Evolutionary conservation across 2,888 invertebrate species (phyloP), one percentile per base, ranked within the genome.

Genomic region (Chirona hameri): DNA sequence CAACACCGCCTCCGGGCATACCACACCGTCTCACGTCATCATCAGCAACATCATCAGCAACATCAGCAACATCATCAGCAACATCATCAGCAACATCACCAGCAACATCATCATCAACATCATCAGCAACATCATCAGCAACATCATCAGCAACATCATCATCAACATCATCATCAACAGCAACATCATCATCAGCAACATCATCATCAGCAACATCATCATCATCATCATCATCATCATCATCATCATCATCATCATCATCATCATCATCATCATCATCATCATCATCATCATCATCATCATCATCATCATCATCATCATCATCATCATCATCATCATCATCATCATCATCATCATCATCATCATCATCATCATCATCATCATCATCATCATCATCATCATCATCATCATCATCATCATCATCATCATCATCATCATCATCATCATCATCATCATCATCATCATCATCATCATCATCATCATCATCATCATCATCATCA

Each of bases 231-330:
- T n/a, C n/a, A n/a, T n/a, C n/a, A n/a, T n/a, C n/a, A n/a, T n/a
- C n/a, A n/a, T n/a, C n/a, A 65, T 65, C 65, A 65, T 65, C 65
- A 65, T 65, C 65, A 65, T 65, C 65, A 65, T 65, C 65, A n/a
- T 65, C n/a, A n/a, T 65, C 65, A n/a, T 65, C 65, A n/a, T 65
- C 65, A n/a, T 65, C 65, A n/a, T 65, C 65, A n/a, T 65, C 65
- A n/a, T 65, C 65, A 65, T 65, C 65, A 65, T 65, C 65, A 65
- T 65, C 65, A 65, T 65, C 65, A 65, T 65, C 65, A 65, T 65
- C 65, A 65, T 65, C 65, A 65, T 65, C 65, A 65, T 65, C 65
- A 65, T 65, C 65, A 65, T 65, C 65, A 65, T 65, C 65, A n/a
- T 65, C n/a, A n/a, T 65, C 65, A n/a, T 65, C 65, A n/a, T 65